Conservation (phyloP, 92 coral and sea anemone genomes). For the Actinernus sp. region DNA sequence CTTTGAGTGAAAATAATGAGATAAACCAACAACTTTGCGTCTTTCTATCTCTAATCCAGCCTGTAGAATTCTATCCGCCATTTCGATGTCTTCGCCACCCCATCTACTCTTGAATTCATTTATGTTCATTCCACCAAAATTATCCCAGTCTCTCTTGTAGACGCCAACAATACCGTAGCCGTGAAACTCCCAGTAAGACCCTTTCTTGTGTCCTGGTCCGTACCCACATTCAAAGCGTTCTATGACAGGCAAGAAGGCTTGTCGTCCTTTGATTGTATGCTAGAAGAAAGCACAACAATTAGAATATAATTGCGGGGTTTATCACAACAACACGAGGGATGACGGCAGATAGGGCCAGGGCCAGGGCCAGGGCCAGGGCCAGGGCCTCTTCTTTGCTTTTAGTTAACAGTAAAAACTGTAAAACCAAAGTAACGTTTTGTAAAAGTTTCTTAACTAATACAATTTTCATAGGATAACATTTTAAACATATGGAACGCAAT, state of each 20-base stretch:
- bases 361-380: too few relatives aligned
- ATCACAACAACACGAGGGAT: too few relatives aligned
- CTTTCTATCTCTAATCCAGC: slow-evolving; percentile 84
- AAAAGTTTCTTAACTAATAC: too few relatives aligned
- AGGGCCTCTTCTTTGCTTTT: too few relatives aligned
- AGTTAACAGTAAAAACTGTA: too few relatives aligned
- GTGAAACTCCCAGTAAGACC: slow-evolving; percentile 81
- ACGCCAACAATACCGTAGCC: slow-evolving; percentile 87
- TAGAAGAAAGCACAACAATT: slow-evolving; percentile 12
- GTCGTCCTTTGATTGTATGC: slow-evolving; percentile 79
- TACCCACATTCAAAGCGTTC: slow-evolving; percentile 76
- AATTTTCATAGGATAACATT: too few relatives aligned
- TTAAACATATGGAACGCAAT: background rate
- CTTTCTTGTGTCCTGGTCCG: slow-evolving; percentile 30
- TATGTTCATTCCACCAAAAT: slow-evolving; percentile 94
- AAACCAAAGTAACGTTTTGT: too few relatives aligned
- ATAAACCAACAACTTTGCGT: slow-evolving; percentile 69
- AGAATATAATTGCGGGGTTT: background rate
- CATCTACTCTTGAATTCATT: slow-evolving; percentile 72
- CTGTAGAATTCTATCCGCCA: slow-evolving; percentile 81
- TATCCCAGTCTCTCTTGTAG: slow-evolving; percentile 95
- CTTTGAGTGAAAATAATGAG: slow-evolving; percentile 85
- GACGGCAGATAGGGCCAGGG: too few relatives aligned
- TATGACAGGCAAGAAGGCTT: slow-evolving; percentile 70
- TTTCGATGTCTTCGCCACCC: slow-evolving; percentile 99